A percentile compares a stretch with the other conserved stretches of the same genome.
Evolutionary conservation across 2,797 vertebrate genomes (phyloP).

Genomic region (Taeniopygia guttata): DNA sequence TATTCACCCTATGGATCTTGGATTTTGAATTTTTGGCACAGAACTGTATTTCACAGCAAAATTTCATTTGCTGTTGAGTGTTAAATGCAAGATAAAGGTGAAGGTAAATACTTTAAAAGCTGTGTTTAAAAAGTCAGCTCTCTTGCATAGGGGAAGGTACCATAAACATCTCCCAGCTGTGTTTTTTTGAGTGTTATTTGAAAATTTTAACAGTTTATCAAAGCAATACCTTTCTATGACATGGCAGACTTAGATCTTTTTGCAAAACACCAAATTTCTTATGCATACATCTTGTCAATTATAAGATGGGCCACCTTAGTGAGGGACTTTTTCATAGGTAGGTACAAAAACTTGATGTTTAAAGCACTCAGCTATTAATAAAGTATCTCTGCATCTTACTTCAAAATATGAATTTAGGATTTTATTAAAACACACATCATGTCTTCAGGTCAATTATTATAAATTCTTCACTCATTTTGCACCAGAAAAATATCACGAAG

Average conservation of each 20-base stretch:
- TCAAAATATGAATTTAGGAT: background rate
- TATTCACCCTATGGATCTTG: constrained; percentile 9
- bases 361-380: background rate
- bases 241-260: background rate
- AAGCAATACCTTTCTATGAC: constrained; percentile 10
- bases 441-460: background rate
- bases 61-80: constrained; percentile 55
- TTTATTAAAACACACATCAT: background rate
- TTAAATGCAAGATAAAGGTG: constrained; percentile 54
- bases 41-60: background rate
- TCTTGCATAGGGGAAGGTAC: constrained; percentile 22
- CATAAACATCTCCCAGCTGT: constrained; percentile 48
- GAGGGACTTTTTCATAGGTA: background rate
- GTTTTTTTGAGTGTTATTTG: constrained; percentile 18
- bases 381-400: background rate
- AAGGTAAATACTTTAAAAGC: constrained; percentile 51
- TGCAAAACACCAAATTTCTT: background rate
- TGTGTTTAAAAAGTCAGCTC: background rate
- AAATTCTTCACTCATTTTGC: background rate
- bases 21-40: constrained; percentile 36
- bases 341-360: background rate
- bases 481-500: background rate
- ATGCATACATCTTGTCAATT: background rate
- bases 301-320: background rate
- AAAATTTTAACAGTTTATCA: constrained; percentile 33